Evolutionary conservation across 2,888 invertebrate genomes (phyloP).

Genomic region (Xestia ashworthii): DNA sequence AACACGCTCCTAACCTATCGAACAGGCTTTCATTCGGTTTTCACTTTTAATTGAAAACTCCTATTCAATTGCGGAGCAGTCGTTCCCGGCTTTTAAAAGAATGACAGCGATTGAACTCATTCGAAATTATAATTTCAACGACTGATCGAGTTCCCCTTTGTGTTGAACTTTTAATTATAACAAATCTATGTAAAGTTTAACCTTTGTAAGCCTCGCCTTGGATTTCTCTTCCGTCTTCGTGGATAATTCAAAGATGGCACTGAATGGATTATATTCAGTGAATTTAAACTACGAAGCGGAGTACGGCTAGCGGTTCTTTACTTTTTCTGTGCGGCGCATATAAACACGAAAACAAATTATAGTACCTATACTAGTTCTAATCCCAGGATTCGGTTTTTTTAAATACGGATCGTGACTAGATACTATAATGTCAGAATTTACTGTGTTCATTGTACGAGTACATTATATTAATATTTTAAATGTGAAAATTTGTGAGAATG

Average conservation of each 20-base stretch:
- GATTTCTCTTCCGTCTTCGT: constrained; percentile 30
- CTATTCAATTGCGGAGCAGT: constrained; percentile 67
- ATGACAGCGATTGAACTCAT: constrained; percentile 69
- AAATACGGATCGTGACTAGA: neutral
- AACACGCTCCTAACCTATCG: constrained; percentile 66
- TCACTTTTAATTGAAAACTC: constrained; percentile 75
- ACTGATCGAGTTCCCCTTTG: constrained; percentile 56
- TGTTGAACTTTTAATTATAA: constrained; percentile 59
- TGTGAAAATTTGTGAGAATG: too few species aligned
- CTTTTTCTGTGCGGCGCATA: neutral
- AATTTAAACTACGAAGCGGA: constrained; percentile 28
- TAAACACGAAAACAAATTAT: too few species aligned
- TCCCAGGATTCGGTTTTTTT: neutral
- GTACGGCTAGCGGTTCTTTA: neutral
- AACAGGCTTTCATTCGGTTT: constrained; percentile 68
- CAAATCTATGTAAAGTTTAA: constrained; percentile 47
- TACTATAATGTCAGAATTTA: neutral
- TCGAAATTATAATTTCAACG: constrained; percentile 67
- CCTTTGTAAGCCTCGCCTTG: constrained; percentile 28
- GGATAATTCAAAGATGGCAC: constrained; percentile 23
- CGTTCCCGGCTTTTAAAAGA: constrained; percentile 63
- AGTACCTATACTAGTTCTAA: neutral
- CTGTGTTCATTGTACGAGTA: too few species aligned
- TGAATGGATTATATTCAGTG: constrained; percentile 40
- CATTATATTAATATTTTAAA: too few species aligned